Evolutionary conservation across 1,140 invertebrate genomes (phyloP).

Genomic region (Pissodes strobi): DNA sequence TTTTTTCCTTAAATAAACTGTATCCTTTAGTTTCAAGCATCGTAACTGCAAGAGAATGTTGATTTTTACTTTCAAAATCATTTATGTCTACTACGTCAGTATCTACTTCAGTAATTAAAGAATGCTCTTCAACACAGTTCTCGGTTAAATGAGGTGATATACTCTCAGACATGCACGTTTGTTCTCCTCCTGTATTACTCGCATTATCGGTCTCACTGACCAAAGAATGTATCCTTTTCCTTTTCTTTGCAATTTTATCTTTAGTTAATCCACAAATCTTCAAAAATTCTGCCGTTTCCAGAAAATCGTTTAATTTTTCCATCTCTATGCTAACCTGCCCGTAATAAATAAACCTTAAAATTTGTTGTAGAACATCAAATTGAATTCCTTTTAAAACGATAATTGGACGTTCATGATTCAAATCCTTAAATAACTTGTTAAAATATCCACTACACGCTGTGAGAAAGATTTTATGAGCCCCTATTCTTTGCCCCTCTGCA

Average conservation of each 20-base stretch:
- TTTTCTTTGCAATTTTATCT: conserved; percentile 1
- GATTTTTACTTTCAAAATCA: no score
- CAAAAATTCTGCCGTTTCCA: conserved; percentile 67
- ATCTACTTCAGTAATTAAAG: no score
- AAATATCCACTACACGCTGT: conserved; percentile 84
- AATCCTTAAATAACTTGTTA: conserved; percentile 81
- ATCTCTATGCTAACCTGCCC: conserved; percentile 69
- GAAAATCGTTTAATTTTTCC: conserved; percentile 65
- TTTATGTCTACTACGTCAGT: no score
- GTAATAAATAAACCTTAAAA: conserved; percentile 82
- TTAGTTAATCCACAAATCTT: conserved; percentile 56
- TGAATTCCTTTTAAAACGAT: conserved; percentile 85
- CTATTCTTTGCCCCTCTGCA: conserved; percentile 80
- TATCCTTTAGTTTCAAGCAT: no score
- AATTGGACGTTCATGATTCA: conserved; percentile 83
- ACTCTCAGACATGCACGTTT: no score
- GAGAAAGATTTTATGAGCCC: conserved; percentile 83
- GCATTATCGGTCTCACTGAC: neutral
- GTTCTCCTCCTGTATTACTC: neutral
- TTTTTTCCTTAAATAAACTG: no score
- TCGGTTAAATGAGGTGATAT: no score
- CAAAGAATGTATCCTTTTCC: neutral
- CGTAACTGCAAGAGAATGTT: no score
- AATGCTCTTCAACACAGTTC: no score
- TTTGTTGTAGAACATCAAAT: conserved; percentile 77